These are phyloP conservation scores for Andrena cerasifolii DNA, from an alignment of 1,140 invertebrate species.

Conservation along the genomic window DNA sequence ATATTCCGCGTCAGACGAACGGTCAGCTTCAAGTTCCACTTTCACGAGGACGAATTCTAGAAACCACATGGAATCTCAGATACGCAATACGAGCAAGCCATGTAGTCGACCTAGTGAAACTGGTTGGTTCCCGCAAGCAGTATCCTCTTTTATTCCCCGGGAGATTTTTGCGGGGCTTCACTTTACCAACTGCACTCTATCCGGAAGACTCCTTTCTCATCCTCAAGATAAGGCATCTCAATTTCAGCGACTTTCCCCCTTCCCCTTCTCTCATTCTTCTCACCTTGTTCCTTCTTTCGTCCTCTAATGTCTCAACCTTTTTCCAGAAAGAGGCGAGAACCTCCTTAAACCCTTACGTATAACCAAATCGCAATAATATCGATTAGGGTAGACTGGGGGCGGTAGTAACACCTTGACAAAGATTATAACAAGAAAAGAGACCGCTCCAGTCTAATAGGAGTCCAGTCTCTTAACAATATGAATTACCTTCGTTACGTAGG, in stretches of 20 bases:
- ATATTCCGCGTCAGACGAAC: constrained; percentile 38
- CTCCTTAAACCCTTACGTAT: too few relatives aligned
- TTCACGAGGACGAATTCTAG: constrained; percentile 59
- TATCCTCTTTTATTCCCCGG: constrained; percentile 68
- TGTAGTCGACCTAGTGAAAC: constrained; percentile 56
- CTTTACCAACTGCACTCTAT: constrained; percentile 63
- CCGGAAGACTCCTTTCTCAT: constrained; percentile 71
- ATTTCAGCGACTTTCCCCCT: constrained; percentile 61
- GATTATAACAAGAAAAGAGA: too few relatives aligned
- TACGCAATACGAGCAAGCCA: constrained; percentile 58
- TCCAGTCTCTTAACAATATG: too few relatives aligned
- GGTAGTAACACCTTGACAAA: too few relatives aligned
- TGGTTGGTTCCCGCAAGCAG: constrained; percentile 58
- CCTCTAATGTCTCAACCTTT: constrained; percentile 57
- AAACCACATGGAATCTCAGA: constrained; percentile 63
- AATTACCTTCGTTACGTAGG: too few relatives aligned
- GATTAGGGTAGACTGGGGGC: too few relatives aligned
- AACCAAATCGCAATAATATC: constrained; percentile 64
- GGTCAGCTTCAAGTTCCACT: constrained; percentile 48
- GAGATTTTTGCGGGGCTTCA: constrained; percentile 69
- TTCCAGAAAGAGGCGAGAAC: too few relatives aligned
- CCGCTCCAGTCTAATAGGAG: too few relatives aligned
- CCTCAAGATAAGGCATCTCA: constrained; percentile 75
- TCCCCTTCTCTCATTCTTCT: neutral
- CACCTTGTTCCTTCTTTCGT: constrained; percentile 46